These are phyloP conservation scores for Drosophila nebulosa DNA, from an alignment of 1,140 invertebrate species.

Conservation along the genomic window DNA sequence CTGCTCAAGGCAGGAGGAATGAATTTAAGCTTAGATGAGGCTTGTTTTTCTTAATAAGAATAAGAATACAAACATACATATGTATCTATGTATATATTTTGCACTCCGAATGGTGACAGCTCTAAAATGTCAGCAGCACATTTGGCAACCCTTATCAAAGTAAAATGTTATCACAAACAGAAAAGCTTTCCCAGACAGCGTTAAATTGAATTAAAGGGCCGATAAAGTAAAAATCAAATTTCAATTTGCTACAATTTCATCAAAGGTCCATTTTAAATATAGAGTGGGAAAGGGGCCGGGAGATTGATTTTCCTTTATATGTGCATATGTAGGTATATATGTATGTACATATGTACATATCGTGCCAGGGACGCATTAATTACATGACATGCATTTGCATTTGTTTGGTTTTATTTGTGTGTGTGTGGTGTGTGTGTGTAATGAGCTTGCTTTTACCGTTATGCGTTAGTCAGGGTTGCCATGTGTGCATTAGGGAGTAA, in stretches of 20 bases:
- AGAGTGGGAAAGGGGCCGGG: background rate
- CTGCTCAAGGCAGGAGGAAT: too few species aligned
- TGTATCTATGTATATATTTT: background rate
- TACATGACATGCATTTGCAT: constrained; percentile 60
- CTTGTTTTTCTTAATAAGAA: too few species aligned
- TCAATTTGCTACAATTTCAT: constrained; percentile 21
- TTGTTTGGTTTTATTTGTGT: constrained; percentile 56
- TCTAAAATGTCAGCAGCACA: constrained; percentile 42
- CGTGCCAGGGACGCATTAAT: constrained; percentile 64
- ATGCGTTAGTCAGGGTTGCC: constrained; percentile 66
- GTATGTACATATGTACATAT: background rate
- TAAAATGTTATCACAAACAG: constrained; percentile 19
- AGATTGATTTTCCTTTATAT: constrained; percentile 52
- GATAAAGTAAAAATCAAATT: constrained; percentile 21
- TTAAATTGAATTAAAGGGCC: constrained; percentile 14
- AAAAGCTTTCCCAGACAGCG: background rate
- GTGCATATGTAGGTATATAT: background rate
- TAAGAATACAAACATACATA: constrained; percentile 8
- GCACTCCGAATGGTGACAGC: background rate
- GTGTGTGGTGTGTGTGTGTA: constrained; percentile 7
- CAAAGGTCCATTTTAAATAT: background rate
- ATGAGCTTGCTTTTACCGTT: constrained; percentile 21
- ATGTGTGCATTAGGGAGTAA: constrained; percentile 36
- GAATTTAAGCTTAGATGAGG: too few species aligned
- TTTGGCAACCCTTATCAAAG: constrained; percentile 50